Conservation (phyloP, 2,888 invertebrate species). For the Hartigia nigra region DNA sequence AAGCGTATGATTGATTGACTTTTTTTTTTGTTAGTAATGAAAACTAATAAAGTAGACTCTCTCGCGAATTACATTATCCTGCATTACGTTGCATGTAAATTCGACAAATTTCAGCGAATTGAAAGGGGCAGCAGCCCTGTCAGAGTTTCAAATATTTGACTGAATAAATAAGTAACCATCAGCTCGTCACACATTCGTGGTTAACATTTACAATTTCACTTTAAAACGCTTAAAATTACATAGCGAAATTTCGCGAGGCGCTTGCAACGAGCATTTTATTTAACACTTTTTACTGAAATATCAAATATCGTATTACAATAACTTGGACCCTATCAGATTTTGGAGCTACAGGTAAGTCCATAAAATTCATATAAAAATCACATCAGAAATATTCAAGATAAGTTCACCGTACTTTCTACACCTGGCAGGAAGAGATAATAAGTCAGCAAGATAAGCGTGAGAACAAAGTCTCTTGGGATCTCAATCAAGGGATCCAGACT, state of each 20-base stretch:
- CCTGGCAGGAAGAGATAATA: not conserved
- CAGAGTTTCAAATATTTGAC: not conserved
- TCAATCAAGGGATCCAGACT: not conserved
- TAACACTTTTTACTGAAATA: too few relatives aligned
- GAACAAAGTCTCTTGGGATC: not conserved
- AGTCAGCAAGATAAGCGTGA: not conserved
- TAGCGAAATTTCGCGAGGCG: not conserved
- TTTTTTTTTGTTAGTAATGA: too few relatives aligned
- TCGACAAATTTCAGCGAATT: not conserved
- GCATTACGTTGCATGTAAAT: too few relatives aligned
- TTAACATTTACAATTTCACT: not conserved
- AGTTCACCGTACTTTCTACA: not conserved
- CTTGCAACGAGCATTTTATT: not conserved
- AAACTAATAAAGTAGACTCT: too few relatives aligned
- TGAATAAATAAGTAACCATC: not conserved
- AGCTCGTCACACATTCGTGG: not conserved
- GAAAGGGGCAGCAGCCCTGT: not conserved
- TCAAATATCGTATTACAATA: not conserved
- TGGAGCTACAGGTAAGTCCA: not conserved
- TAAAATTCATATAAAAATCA: not conserved
- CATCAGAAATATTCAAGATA: not conserved
- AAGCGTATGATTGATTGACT: too few relatives aligned
- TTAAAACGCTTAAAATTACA: not conserved
- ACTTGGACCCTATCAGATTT: not conserved
- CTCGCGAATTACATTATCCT: too few relatives aligned